These are phyloP conservation scores for Loxodonta africana DNA, from an alignment of 2,113 vertebrate genomes.

Conservation along the genomic window DNA sequence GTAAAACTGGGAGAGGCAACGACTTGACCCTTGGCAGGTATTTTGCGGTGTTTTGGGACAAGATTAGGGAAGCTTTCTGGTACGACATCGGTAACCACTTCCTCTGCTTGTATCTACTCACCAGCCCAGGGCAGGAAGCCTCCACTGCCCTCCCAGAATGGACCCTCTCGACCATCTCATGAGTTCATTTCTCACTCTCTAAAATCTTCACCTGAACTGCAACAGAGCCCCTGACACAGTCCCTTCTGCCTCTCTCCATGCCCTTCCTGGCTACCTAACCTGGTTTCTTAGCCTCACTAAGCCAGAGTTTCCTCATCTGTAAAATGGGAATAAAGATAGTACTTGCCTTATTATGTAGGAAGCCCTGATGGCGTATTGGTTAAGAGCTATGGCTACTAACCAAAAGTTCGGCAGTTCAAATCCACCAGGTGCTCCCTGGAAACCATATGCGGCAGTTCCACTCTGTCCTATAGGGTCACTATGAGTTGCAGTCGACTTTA, in stretches of 20 bases:
- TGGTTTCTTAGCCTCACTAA: background rate
- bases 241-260: background rate
- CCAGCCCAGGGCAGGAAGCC: background rate
- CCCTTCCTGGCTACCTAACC: background rate
- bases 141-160: background rate
- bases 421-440: too few species aligned
- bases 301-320: background rate
- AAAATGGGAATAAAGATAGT: slow-evolving; percentile 22
- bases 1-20: too few species aligned
- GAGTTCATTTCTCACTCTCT: background rate
- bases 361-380: too few species aligned
- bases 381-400: too few species aligned
- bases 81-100: background rate
- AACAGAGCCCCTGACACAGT: background rate
- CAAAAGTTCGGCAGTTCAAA: too few species aligned
- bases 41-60: background rate
- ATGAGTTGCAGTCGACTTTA: too few species aligned
- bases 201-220: background rate
- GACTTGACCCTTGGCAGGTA: background rate
- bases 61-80: background rate
- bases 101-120: background rate
- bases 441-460: too few species aligned
- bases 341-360: background rate
- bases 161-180: background rate
- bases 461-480: too few species aligned